Evolutionary conservation across 2,113 vertebrate species (phyloP).

Genomic region (Fregata magnificens): DNA sequence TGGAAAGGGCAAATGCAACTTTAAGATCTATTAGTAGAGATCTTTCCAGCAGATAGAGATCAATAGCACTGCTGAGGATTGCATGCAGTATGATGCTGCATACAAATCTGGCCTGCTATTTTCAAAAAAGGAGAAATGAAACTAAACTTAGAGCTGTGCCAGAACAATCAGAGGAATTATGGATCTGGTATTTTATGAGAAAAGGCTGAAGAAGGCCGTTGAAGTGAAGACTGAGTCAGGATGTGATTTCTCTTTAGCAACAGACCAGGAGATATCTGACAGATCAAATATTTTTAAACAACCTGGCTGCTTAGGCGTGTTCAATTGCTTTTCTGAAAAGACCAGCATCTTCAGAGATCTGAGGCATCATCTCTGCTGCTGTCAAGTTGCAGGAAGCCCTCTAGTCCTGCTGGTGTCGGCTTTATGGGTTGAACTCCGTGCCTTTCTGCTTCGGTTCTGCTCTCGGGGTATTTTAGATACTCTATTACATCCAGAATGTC

Average conservation of each 20-base stretch:
- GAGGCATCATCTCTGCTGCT: neutral
- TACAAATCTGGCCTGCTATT: neutral
- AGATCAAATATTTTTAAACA: neutral
- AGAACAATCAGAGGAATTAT: neutral
- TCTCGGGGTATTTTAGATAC: neutral
- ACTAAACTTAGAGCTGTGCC: neutral
- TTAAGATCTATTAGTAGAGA: neutral
- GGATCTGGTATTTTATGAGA: neutral
- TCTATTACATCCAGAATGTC: neutral
- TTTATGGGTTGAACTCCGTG: neutral
- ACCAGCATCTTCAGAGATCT: neutral
- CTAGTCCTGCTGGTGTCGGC: neutral
- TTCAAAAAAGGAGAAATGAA: neutral
- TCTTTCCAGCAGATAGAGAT: neutral
- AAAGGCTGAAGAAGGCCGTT: neutral
- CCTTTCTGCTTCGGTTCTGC: neutral
- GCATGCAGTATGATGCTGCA: neutral
- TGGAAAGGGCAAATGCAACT: neutral
- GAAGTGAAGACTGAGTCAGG: neutral
- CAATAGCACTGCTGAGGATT: neutral
- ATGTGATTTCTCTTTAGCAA: neutral
- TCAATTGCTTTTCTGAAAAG: neutral
- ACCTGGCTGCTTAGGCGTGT: neutral
- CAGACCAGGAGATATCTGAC: neutral
- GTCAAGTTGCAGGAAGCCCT: neutral